A percentile compares a stretch with the other conserved stretches of the same genome.
These are phyloP conservation scores for Listronotus oregonensis DNA, from an alignment of 1,140 invertebrate species.

Conservation along the genomic window DNA sequence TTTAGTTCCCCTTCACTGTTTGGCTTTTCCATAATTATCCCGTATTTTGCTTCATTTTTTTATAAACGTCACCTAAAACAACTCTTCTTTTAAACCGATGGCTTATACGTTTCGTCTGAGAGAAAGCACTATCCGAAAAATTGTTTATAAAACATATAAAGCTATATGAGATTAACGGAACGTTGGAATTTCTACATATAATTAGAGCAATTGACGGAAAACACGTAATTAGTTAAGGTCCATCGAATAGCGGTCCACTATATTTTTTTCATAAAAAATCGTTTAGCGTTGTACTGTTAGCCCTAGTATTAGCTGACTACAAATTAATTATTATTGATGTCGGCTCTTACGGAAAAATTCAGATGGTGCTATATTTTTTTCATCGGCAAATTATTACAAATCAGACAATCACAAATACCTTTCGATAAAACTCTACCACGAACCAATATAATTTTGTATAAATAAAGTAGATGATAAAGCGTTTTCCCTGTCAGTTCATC, in stretches of 20 bases:
- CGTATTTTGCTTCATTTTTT: no score
- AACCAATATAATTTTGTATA: slow-evolving; percentile 1
- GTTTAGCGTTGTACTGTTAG: slow-evolving; percentile 57
- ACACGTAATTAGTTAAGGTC: background rate
- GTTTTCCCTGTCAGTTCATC: slow-evolving; percentile 54
- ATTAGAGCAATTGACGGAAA: no score
- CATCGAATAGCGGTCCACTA: background rate
- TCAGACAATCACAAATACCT: background rate
- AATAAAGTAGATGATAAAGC: slow-evolving; percentile 57
- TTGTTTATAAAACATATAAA: slow-evolving; percentile 32
- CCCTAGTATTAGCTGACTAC: slow-evolving; percentile 56
- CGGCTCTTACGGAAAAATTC: slow-evolving; percentile 51
- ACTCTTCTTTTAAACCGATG: background rate
- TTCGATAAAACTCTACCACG: slow-evolving; percentile 4
- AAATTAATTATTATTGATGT: slow-evolving; percentile 57
- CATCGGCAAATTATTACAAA: no score
- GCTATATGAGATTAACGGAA: slow-evolving; percentile 25
- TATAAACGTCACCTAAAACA: no score
- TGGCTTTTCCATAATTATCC: no score
- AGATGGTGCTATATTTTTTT: slow-evolving; percentile 6
- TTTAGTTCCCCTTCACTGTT: no score
- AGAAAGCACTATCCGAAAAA: slow-evolving; percentile 31
- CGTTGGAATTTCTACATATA: slow-evolving; percentile 2
- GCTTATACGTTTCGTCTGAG: slow-evolving; percentile 14
- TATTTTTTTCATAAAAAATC: slow-evolving; percentile 55